Conservation (phyloP, 2,113 vertebrate species). For the Burhinus bistriatus region DNA sequence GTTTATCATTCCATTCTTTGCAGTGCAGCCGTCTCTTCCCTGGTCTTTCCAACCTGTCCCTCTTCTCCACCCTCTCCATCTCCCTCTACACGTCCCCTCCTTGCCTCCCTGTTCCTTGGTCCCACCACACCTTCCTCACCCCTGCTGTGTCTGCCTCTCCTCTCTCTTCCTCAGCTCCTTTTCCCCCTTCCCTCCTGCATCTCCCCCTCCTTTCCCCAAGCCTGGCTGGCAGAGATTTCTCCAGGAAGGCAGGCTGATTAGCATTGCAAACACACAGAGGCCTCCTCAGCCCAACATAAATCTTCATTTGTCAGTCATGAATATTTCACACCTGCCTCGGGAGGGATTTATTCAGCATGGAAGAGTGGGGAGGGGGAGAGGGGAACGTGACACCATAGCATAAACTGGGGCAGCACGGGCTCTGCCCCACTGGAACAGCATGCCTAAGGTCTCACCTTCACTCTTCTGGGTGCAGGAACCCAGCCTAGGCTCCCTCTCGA, state of each 20-base stretch:
- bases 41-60: not conserved
- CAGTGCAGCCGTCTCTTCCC: not conserved
- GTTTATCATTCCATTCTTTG: not conserved
- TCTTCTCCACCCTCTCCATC: not conserved
- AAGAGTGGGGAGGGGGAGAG: not conserved
- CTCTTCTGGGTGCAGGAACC: not conserved
- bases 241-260: slow-evolving; percentile 12
- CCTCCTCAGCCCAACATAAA: slow-evolving; percentile 34
- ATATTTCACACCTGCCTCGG: slow-evolving; percentile 40
- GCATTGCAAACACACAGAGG: slow-evolving; percentile 48
- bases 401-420: not conserved
- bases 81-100: not conserved
- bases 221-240: slow-evolving; percentile 19
- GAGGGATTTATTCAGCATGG: slow-evolving; percentile 48
- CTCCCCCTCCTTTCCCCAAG: not conserved
- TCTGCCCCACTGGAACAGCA: not conserved
- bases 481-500: not conserved
- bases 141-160: not conserved
- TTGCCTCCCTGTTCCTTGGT: not conserved
- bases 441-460: not conserved
- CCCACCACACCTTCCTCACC: not conserved
- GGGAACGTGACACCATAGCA: not conserved
- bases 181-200: not conserved
- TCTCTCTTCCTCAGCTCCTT: not conserved
- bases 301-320: slow-evolving; percentile 59